Conservation (phyloP, 2,888 invertebrate species). For the Tenthredo amoena region DNA sequence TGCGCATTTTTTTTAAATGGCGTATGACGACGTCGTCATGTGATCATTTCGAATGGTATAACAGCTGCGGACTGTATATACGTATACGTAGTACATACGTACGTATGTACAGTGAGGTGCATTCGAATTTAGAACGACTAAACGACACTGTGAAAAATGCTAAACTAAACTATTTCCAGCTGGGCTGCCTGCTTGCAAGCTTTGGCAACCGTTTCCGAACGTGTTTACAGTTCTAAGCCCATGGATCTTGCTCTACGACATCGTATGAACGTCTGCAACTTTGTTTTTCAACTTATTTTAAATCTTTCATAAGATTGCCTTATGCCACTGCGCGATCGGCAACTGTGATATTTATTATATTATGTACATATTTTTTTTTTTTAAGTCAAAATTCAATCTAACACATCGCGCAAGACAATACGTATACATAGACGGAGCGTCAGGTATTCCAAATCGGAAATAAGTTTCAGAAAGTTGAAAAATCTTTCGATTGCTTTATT, state of each 20-base stretch:
- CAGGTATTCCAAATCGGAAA: background rate
- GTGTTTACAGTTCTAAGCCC: conserved; percentile 29
- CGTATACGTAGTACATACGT: background rate
- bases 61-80: conserved; percentile 18
- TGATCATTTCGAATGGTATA: background rate
- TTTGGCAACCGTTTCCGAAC: conserved; percentile 32
- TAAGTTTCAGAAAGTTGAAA: background rate
- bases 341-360: background rate
- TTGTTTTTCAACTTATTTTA: conserved; percentile 2
- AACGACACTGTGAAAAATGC: conserved; percentile 40
- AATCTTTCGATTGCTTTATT: background rate
- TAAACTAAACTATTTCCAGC: conserved; percentile 42
- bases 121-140: conserved; percentile 39
- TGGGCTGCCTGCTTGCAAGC: conserved; percentile 3
- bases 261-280: background rate
- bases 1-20: background rate
- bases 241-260: background rate
- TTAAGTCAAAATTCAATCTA: background rate
- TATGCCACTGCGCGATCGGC: background rate
- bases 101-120: background rate
- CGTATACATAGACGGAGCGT: background rate
- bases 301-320: background rate
- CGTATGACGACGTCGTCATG: background rate
- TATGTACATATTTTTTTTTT: background rate
- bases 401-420: background rate